A percentile compares a stretch with the other conserved stretches of the same genome.
Conservation (phyloP, 2,888 invertebrate genomes). For the Steromphala cineraria region DNA sequence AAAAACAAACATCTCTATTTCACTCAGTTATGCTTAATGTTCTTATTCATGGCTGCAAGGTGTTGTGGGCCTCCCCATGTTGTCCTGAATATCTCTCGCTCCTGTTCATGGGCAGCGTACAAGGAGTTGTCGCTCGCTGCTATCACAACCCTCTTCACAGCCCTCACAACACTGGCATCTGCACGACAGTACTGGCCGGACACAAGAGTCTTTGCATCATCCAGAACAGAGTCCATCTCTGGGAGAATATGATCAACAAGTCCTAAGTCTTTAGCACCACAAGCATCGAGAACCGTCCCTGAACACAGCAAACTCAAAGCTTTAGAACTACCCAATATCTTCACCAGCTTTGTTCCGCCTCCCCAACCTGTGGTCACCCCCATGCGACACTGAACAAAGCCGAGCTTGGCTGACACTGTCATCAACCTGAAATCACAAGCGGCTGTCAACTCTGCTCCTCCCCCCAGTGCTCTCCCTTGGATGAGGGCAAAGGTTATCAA, state of each 20-base stretch:
- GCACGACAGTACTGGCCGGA: slow-evolving; percentile 47
- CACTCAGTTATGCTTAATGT: slow-evolving; percentile 73
- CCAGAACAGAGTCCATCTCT: slow-evolving; percentile 49
- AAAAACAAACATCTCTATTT: too few species aligned
- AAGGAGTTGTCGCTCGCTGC: slow-evolving; percentile 51
- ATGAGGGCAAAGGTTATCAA: slow-evolving; percentile 77
- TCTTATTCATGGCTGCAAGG: slow-evolving; percentile 67
- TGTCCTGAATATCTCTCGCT: slow-evolving; percentile 73
- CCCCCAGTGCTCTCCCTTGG: slow-evolving; percentile 77
- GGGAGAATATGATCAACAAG: slow-evolving; percentile 74
- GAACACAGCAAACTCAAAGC: slow-evolving; percentile 75
- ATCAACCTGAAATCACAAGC: slow-evolving; percentile 78
- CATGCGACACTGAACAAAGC: slow-evolving; percentile 77
- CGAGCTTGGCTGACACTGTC: slow-evolving; percentile 72
- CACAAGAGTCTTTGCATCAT: slow-evolving; percentile 72
- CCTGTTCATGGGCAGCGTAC: slow-evolving; percentile 64
- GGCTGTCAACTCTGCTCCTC: slow-evolving; percentile 78
- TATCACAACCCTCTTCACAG: slow-evolving; percentile 68
- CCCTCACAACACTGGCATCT: slow-evolving; percentile 56
- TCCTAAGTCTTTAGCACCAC: slow-evolving; percentile 74
- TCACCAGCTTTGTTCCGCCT: slow-evolving; percentile 76
- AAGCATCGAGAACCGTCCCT: slow-evolving; percentile 65
- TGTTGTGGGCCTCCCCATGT: slow-evolving; percentile 76
- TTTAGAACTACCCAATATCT: slow-evolving; percentile 74
- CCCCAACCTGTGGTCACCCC: slow-evolving; percentile 78